Base-by-base conservation (phyloP, 1,140 invertebrate species). In the Coenobita brevimanus region DNA sequence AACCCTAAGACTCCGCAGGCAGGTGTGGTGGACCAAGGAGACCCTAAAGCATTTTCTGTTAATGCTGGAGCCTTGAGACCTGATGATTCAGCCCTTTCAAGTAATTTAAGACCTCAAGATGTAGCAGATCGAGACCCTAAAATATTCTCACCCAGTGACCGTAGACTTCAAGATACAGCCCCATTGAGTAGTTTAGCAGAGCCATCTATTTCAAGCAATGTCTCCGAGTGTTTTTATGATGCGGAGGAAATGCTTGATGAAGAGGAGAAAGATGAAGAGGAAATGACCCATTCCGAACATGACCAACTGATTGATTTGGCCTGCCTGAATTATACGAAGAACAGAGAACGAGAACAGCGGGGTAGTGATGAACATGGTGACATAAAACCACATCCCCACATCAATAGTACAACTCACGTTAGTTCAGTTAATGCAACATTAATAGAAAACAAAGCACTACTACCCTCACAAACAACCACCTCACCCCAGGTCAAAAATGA, bases 191-290 rank as follows among this genome's bases (percentile, higher is more conserved):
- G 17, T 50, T 10, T 60, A 50, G 33, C 17, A 30, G 62, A 50
- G 69, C 36, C 30, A 21, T 21, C 81, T 50, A 60, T 71, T 21
- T 41, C 71, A n/a, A 85, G 73, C 62, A 87, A 87, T 38, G 43
- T 81, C 43, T 87, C 85, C 38, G 85, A 87, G 57, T 87, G 85
- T 36, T 87, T 80, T 27, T 87, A 87, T 73, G 85, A 87, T 73
- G 85, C 85, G 43, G 30, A 57, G 41, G 85, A 87, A 43, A 41
- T 64, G 46, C 57, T 88, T 30, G 71, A 84, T 17, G 43, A 83
- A 57, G 85, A 83, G 17, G 78, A 82, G 27, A 17, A 17, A 17
- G 78, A 82, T 33, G 21, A 17, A 17, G 67, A 57, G n/a, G n/a
- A 73, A n/a, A 36, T 57, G 3, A 54, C 17, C 15, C 30, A 71